These are phyloP conservation scores for Hetaerina titia DNA, from an alignment of 2,888 invertebrate species.

Conservation along the genomic window DNA sequence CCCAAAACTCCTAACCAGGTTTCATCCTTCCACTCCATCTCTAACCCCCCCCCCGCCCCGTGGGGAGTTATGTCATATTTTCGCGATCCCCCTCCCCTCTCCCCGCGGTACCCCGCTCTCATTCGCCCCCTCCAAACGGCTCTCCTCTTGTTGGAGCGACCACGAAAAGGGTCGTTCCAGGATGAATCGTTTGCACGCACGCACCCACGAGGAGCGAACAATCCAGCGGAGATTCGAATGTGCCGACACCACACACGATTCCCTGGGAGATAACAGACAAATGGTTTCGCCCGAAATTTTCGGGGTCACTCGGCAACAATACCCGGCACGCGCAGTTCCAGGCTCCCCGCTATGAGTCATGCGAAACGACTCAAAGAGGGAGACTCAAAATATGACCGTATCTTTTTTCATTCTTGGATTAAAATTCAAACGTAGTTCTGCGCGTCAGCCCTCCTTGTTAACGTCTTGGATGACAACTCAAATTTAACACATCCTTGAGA, in stretches of 20 bases:
- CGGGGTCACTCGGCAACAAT: not conserved
- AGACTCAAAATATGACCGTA: too few species aligned
- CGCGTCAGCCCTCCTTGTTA: too few species aligned
- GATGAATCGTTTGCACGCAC: not conserved
- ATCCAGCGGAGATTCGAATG: not conserved
- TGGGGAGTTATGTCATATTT: not conserved
- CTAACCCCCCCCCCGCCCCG: not conserved
- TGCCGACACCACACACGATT: not conserved
- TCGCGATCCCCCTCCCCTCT: not conserved
- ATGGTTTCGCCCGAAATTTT: not conserved
- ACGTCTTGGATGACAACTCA: too few species aligned
- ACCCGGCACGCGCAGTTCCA: too few species aligned
- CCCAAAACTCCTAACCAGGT: not conserved
- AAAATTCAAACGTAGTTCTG: too few species aligned
- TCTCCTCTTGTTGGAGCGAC: not conserved
- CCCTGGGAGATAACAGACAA: not conserved
- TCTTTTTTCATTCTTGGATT: too few species aligned
- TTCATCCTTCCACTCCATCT: not conserved
- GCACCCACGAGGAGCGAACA: not conserved
- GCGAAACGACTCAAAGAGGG: too few species aligned
- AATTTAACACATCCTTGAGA: too few species aligned
- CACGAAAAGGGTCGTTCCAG: not conserved
- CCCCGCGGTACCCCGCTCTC: not conserved
- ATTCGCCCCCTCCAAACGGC: not conserved
- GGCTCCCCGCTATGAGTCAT: too few species aligned